Conservation (phyloP, 2,797 vertebrate genomes). For the Parambassis ranga region DNA sequence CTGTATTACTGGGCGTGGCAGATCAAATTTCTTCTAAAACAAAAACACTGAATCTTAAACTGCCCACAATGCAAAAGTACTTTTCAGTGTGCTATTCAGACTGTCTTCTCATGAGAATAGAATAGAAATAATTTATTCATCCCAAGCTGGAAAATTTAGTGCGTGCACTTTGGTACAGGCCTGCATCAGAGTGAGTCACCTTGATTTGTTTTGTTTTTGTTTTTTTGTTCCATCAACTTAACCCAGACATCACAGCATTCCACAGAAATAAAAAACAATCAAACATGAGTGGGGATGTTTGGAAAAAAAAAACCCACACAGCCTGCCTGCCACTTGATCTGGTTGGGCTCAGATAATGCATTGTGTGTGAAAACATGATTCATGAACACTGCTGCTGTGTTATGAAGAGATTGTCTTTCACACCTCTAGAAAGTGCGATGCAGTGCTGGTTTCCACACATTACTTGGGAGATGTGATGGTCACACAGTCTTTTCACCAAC, state of each 20-base stretch:
- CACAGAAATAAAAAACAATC: background rate
- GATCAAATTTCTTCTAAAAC: background rate
- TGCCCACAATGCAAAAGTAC: background rate
- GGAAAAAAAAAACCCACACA: background rate
- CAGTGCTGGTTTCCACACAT: conserved; percentile 98
- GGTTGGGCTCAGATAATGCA: background rate
- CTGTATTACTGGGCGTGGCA: no score
- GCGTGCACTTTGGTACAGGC: background rate
- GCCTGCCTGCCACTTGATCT: background rate
- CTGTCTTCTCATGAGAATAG: no score
- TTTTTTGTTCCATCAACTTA: background rate
- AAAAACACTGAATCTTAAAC: background rate
- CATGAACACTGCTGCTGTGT: background rate
- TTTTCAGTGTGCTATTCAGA: background rate
- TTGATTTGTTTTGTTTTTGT: background rate
- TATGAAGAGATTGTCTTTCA: conserved; percentile 29
- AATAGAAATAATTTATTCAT: no score
- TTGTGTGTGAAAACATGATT: background rate
- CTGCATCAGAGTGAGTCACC: background rate
- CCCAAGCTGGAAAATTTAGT: no score
- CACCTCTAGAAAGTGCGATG: conserved; percentile 96
- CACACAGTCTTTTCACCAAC: conserved; percentile 93
- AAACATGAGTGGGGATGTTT: background rate
- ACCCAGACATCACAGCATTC: background rate
- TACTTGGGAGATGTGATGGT: conserved; percentile 93